Evolutionary conservation across 2,113 vertebrate genomes (phyloP).

Genomic region (Barnardius zonarius): DNA sequence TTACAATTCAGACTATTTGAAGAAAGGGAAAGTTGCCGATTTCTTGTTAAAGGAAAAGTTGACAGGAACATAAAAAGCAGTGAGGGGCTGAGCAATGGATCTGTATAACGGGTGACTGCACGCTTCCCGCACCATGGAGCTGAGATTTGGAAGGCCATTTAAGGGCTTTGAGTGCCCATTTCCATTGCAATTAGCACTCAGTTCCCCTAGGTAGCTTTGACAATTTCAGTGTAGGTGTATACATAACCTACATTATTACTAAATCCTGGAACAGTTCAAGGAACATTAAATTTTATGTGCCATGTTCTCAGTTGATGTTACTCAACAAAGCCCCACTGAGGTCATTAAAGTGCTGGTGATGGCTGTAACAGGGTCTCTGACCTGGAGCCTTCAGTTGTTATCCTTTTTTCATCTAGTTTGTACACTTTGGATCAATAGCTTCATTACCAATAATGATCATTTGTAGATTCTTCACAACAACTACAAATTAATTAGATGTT

Average conservation of each 20-base stretch:
- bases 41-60: neutral
- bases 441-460: neutral
- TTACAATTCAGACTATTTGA: neutral
- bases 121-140: fast-evolving
- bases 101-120: neutral
- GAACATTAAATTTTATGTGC: constrained; percentile 15
- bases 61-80: neutral
- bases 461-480: neutral
- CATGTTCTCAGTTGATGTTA: neutral
- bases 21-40: neutral
- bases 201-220: neutral
- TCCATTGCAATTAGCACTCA: neutral
- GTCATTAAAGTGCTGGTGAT: neutral
- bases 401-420: neutral
- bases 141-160: neutral
- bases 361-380: neutral
- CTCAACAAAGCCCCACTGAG: neutral
- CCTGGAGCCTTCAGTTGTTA: neutral
- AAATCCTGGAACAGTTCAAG: constrained; percentile 6
- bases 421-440: neutral
- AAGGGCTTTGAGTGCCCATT: neutral
- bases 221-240: constrained; percentile 13
- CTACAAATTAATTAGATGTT: neutral
- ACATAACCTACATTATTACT: constrained; percentile 6
- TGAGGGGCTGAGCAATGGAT: neutral